Base-by-base conservation (phyloP, 2,888 invertebrate species). In the Vandiemenella viatica region DNA sequence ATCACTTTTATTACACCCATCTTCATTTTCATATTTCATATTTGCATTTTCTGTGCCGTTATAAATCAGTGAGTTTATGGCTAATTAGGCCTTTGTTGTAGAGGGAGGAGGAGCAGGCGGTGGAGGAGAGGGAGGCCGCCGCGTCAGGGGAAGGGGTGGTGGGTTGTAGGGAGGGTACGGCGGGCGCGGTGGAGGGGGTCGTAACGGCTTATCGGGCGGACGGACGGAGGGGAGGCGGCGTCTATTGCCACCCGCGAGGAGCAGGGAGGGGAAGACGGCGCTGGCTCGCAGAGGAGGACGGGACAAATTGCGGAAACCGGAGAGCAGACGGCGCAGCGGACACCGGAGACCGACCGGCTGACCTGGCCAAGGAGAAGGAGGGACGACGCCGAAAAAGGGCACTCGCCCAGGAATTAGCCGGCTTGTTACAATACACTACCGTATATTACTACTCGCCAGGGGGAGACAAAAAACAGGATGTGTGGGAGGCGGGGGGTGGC, bases 11-110 rank as follows among this genome's bases (percentile, higher is more conserved):
- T 68, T 67, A 68, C 67, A 62, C 62, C 65, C 75, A 75, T 75
- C 75, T 75, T 75, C 75, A 74, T 75, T 74, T 74, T 75, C 74
- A 74, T 74, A 74, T 74, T 70, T 71, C 71, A 71, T 70, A 71
- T 71, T 71, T 71, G 71, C 71, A 71, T 71, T 71, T 71, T 70
- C 70, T 69, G 67, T 67, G 69, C 70, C 69, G 72, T 71, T 72
- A 73, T 74, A 74, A 73, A 74, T 74, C 74, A 74, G 70, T 65
- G 70, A 72, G 71, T 74, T 74, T 73, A 74, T 74, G 73, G 73
- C 74, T 74, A 74, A 74, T 74, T 74, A 74, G 74, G 64, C 65
- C 64, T 64, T 64, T 63, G 62, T 62, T 60, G 59, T 53, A 67
- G 67, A 67, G 67, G 55, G 61, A 60, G 61, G 60, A 59, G 59